phyloP scores from a whole-genome alignment of 2,797 vertebrate species.

The Sebastes itinus region DNA sequence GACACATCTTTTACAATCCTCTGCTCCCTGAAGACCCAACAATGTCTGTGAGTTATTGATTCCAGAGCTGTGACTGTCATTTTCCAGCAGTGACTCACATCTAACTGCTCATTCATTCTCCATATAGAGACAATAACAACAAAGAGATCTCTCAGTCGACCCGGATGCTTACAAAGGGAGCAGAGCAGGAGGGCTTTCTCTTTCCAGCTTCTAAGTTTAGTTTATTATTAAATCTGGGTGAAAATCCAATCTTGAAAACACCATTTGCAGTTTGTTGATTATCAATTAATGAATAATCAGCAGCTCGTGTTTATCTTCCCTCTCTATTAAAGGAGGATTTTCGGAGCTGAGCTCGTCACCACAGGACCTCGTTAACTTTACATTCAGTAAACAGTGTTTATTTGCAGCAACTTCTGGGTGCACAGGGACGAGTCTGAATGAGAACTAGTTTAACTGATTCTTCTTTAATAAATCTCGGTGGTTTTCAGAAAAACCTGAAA shows the following conservation, averaged over 20 bases:
- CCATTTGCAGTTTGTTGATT: background rate
- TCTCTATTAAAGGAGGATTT: background rate
- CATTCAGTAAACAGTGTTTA: slow-evolving; percentile 11
- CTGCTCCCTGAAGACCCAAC: slow-evolving; percentile 13
- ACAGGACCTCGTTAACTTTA: slow-evolving; percentile 22
- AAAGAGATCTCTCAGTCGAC: background rate
- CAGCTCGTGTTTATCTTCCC: background rate
- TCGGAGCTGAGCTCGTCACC: slow-evolving; percentile 1
- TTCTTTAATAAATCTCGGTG: background rate
- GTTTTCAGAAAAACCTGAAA: background rate
- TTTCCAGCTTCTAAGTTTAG: background rate
- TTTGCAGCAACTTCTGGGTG: background rate
- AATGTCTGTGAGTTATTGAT: slow-evolving; percentile 43
- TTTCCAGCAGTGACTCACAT: slow-evolving; percentile 55
- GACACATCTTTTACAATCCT: background rate
- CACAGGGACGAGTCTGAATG: background rate
- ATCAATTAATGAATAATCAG: background rate
- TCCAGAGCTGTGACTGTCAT: slow-evolving; percentile 34
- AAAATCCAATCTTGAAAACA: background rate
- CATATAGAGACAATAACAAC: slow-evolving; percentile 18
- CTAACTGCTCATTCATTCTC: slow-evolving; percentile 9
- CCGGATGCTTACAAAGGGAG: background rate
- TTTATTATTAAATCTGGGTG: background rate
- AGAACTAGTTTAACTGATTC: background rate
- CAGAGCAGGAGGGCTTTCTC: background rate